Evolutionary conservation across 2,888 invertebrate genomes (phyloP), one percentile per base, ranked within the genome.

Genomic region (Drosophila nigritarsus): DNA sequence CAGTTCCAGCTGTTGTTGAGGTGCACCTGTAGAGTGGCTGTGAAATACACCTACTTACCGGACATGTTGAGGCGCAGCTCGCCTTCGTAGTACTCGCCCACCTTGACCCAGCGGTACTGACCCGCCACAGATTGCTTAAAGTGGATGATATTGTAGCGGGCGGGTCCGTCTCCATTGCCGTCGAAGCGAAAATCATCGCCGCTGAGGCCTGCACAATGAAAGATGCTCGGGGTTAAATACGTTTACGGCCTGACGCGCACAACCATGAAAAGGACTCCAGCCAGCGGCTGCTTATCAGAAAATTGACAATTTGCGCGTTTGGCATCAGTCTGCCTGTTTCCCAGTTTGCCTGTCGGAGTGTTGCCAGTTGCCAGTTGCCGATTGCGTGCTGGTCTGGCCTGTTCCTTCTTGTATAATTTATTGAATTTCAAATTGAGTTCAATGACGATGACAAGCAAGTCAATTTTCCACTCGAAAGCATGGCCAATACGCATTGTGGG

Each of bases 121-220:
- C 96, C 97, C 0, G 94, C 94, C 2, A 95, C 93, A 11, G 95
- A 94, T 91, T 97, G 97, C 92, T 98, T 97, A 94, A 98, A 99
- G 93, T 99, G 98, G 72, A 99, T 96, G 82, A 99, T 98, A 92
- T 98, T 97, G 94, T 99, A 99, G 49, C 98, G 95, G 0, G 98
- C 98, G 0, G 98, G 98, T 0, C 98, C 98, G 89, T 99, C 99
- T 0, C 98, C 98, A 85, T 97, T 97, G 69, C 94, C 94, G 92
- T 98, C 97, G 93, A 99, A 99, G 82, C 96, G 96, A 93, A 99
- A 99, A 90, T 96, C 95, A 92, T 98, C 98, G 0, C 97, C 97
- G 82, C 97, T 97, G 34, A 98, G 94, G 90, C 98, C 98, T 98
- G 91, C 1, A 73, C 66, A 73, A 72, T 49, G 59, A 76, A 38